phyloP scores from a whole-genome alignment of 2,888 invertebrate genomes.

The Brachypalpus laphriformis region DNA sequence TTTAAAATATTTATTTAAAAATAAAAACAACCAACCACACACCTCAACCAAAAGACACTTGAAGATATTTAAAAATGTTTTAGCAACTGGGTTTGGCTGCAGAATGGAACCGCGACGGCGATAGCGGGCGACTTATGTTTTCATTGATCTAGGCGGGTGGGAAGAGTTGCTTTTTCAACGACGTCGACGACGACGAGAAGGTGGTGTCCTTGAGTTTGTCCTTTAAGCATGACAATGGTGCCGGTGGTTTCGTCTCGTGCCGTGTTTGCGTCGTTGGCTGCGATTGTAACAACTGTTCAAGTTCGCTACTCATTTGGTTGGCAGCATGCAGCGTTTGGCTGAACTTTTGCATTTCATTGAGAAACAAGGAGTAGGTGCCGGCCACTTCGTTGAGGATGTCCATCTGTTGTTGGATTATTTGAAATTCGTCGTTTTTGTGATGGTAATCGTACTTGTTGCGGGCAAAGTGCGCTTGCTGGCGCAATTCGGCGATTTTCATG shows the following conservation, averaged over 20 bases:
- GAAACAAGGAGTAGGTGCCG: slow-evolving; percentile 51
- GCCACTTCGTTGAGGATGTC: slow-evolving; percentile 70
- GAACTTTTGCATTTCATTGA: slow-evolving; percentile 66
- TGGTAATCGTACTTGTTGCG: slow-evolving; percentile 76
- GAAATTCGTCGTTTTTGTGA: slow-evolving; percentile 76
- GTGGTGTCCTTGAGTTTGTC: slow-evolving; percentile 62
- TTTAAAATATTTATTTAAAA: slow-evolving; percentile 74
- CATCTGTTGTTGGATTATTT: slow-evolving; percentile 72
- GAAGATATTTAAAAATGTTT: slow-evolving; percentile 71
- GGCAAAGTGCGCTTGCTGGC: slow-evolving; percentile 75
- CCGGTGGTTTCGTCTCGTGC: slow-evolving; percentile 42
- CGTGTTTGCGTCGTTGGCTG: slow-evolving; percentile 56
- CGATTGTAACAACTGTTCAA: slow-evolving; percentile 55
- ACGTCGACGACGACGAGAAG: too few relatives aligned
- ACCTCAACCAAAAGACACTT: slow-evolving; percentile 69
- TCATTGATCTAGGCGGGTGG: slow-evolving; percentile 53
- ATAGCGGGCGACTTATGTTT: slow-evolving; percentile 25
- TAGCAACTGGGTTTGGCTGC: slow-evolving; percentile 60
- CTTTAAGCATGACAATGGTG: slow-evolving; percentile 40
- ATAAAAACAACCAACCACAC: slow-evolving; percentile 61
- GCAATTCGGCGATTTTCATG: slow-evolving; percentile 75
- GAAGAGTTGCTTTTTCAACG: slow-evolving; percentile 61
- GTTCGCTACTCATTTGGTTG: slow-evolving; percentile 46
- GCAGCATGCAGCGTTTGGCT: slow-evolving; percentile 53
- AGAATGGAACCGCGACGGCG: too few relatives aligned